These are phyloP conservation scores for Motacilla alba DNA, from an alignment of 2,113 vertebrate genomes.

Conservation along the genomic window DNA sequence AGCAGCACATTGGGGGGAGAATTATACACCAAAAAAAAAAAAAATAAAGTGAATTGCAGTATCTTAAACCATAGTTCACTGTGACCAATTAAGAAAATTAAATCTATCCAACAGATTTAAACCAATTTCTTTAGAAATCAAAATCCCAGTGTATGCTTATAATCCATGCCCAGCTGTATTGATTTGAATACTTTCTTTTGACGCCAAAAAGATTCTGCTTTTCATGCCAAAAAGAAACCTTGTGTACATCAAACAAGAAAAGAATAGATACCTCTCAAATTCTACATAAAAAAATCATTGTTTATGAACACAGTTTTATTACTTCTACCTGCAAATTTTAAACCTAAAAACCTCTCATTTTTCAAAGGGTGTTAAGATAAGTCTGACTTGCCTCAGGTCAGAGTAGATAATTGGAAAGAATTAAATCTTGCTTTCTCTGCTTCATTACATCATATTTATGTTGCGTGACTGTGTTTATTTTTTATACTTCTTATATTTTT, in stretches of 20 bases:
- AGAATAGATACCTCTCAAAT: background rate
- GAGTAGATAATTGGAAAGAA: background rate
- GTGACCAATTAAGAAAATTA: background rate
- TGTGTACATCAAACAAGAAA: background rate
- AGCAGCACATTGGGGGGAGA: rapidly evolving
- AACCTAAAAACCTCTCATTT: background rate
- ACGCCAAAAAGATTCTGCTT: background rate
- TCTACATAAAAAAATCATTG: background rate
- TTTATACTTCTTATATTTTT: background rate
- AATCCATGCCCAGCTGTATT: background rate
- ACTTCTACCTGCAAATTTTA: background rate
- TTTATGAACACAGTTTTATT: background rate
- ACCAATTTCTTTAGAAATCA: background rate
- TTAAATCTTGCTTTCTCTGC: background rate
- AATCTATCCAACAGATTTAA: background rate
- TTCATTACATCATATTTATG: background rate
- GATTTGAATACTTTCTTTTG: background rate
- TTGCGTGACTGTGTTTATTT: rapidly evolving
- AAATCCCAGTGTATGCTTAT: background rate
- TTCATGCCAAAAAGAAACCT: background rate
- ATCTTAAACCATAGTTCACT: background rate
- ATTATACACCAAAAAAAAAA: background rate
- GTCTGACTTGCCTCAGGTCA: background rate
- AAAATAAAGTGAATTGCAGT: background rate
- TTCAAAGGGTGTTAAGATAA: background rate